A percentile compares a stretch with the other conserved stretches of the same genome.
phyloP scores from a whole-genome alignment of 2,797 vertebrate species.

The Enteromius thamalakanensis region DNA sequence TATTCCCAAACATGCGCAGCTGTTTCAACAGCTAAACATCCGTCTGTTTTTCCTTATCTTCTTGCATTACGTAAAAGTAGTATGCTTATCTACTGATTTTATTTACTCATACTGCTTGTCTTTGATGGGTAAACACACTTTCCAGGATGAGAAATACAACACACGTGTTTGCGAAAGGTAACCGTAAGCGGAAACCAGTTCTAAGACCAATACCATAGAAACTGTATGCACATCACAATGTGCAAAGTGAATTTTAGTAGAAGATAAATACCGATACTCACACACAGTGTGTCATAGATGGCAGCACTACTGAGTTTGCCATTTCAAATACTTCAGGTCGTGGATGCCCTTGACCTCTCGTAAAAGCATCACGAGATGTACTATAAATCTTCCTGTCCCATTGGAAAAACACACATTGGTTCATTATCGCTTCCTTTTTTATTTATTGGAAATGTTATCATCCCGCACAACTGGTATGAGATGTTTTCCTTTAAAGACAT shows the following conservation, averaged over 20 bases:
- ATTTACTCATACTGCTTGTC: slow-evolving; percentile 37
- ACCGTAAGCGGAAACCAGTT: slow-evolving; percentile 47
- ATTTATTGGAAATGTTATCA: slow-evolving; percentile 70
- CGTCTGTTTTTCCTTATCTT: slow-evolving; percentile 7
- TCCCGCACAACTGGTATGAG: slow-evolving; percentile 71
- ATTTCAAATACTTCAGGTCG: not conserved
- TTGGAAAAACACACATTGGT: slow-evolving; percentile 30
- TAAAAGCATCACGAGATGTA: not conserved
- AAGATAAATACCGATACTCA: not conserved
- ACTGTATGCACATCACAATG: not conserved
- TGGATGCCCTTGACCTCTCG: not conserved
- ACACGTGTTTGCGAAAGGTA: slow-evolving; percentile 11
- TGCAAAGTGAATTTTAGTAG: not conserved
- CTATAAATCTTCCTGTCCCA: slow-evolving; percentile 36
- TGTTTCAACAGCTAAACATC: slow-evolving; percentile 14
- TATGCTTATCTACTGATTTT: slow-evolving; percentile 31
- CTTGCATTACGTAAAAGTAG: not conserved
- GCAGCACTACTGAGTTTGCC: not conserved
- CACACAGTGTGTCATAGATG: not conserved
- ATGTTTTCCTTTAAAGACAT: slow-evolving; percentile 79
- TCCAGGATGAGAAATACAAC: slow-evolving; percentile 29
- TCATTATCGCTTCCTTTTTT: slow-evolving; percentile 57
- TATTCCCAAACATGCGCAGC: slow-evolving; percentile 43
- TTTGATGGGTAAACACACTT: slow-evolving; percentile 37
- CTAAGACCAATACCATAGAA: not conserved